Conservation (phyloP, 2,888 invertebrate species). For the Trichogramma evanescens region DNA sequence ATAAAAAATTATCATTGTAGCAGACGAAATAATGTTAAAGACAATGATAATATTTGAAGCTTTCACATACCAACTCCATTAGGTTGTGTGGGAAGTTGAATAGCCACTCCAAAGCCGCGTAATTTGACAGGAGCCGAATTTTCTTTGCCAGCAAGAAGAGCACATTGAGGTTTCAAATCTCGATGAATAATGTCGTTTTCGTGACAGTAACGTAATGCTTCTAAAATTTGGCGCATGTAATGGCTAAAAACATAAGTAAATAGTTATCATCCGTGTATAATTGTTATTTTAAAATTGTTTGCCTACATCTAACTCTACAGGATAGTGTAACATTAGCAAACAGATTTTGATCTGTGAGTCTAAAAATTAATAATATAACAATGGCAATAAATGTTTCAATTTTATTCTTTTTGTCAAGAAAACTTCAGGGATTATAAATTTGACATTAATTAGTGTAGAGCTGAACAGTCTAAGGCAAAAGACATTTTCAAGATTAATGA, state of each 20-base stretch:
- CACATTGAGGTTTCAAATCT: constrained; percentile 95
- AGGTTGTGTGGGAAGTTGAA: constrained; percentile 76
- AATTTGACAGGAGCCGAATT: constrained; percentile 98
- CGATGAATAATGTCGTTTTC: constrained; percentile 96
- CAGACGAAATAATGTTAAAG: background rate
- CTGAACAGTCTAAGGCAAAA: no score
- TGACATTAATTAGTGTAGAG: no score
- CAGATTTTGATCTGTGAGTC: no score
- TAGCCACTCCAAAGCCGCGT: constrained; percentile 94
- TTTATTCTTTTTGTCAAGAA: no score
- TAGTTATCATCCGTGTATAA: background rate
- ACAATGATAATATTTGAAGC: background rate
- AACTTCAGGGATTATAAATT: no score
- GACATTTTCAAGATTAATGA: no score
- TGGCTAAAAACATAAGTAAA: constrained; percentile 61
- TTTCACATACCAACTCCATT: constrained; percentile 55
- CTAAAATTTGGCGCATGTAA: constrained; percentile 97
- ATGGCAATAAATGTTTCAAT: no score
- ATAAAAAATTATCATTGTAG: background rate
- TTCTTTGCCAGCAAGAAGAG: constrained; percentile 89
- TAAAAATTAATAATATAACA: no score
- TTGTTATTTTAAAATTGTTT: no score
- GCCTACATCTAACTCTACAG: no score
- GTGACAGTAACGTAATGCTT: constrained; percentile 95
- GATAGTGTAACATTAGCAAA: no score